Percentiles rank a stretch among this genome's conserved stretches.
phyloP scores from a whole-genome alignment of 2,888 invertebrate genomes.

The Hofmannophila pseudospretella region DNA sequence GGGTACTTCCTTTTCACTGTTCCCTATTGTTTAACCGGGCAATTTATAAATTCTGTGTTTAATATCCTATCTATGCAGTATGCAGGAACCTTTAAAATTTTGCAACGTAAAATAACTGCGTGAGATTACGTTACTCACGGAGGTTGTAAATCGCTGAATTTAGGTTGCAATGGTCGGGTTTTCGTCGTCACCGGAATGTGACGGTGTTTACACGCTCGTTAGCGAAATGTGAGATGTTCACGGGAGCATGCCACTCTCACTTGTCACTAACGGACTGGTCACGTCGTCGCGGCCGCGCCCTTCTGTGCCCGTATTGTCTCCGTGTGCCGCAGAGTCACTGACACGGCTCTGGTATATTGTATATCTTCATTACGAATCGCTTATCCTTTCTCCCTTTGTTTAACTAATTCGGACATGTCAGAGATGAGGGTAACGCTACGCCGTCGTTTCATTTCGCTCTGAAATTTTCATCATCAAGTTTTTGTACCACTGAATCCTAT shows the following conservation, averaged over 20 bases:
- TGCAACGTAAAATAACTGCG: background rate
- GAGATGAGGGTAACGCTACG: background rate
- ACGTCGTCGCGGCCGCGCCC: no score
- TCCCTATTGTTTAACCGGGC: conserved; percentile 4
- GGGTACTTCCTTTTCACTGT: conserved; percentile 6
- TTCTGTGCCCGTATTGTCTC: background rate
- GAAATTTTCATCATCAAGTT: no score
- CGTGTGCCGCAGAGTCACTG: background rate
- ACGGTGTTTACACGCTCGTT: conserved; percentile 22
- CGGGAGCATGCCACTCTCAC: conserved; percentile 36
- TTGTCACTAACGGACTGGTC: conserved; percentile 20
- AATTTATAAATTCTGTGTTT: background rate
- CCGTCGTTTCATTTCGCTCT: background rate
- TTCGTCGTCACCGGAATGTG: conserved; percentile 24
- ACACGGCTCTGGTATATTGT: background rate
- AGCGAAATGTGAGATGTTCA: conserved; percentile 37
- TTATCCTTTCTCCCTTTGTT: background rate
- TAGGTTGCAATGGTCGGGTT: conserved; percentile 14
- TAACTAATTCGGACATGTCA: background rate
- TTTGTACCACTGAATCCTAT: no score
- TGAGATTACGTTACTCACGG: background rate
- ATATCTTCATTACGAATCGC: conserved; percentile 1
- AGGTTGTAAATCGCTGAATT: conserved; percentile 4
- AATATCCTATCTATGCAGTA: no score
- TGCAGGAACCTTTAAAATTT: background rate